Percentiles rank a stretch among this genome's conserved stretches.
Conservation (phyloP, 2,113 vertebrate genomes). For the Mobula hypostoma region DNA sequence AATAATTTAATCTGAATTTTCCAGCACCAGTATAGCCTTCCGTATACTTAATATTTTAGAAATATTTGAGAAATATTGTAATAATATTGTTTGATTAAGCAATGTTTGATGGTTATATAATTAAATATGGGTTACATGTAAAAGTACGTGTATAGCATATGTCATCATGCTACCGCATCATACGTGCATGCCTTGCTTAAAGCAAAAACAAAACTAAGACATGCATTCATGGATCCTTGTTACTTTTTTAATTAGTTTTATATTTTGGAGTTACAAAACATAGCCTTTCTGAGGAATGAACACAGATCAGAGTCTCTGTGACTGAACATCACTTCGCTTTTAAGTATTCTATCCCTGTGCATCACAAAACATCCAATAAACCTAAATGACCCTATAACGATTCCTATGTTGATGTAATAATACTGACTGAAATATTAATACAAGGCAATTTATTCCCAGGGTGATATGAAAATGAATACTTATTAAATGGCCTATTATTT, state of each 20-base stretch:
- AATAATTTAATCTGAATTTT: neutral
- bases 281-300: neutral
- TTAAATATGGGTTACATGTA: too few species aligned
- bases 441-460: neutral
- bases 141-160: too few species aligned
- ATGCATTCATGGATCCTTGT: too few species aligned
- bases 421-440: slow-evolving; percentile 23
- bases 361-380: neutral
- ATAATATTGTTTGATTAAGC: too few species aligned
- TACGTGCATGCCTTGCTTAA: too few species aligned
- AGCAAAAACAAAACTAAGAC: too few species aligned
- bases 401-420: neutral
- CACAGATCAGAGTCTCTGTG: neutral
- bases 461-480: neutral
- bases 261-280: too few species aligned
- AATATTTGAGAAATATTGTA: too few species aligned
- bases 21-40: neutral
- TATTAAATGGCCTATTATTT: neutral
- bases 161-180: too few species aligned
- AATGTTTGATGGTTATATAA: too few species aligned
- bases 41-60: too few species aligned
- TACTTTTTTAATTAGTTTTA: too few species aligned
- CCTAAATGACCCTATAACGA: neutral
- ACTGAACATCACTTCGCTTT: neutral
- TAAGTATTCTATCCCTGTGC: neutral